Conservation (phyloP, 1,140 invertebrate species). For the Dreissena rostriformis region DNA sequence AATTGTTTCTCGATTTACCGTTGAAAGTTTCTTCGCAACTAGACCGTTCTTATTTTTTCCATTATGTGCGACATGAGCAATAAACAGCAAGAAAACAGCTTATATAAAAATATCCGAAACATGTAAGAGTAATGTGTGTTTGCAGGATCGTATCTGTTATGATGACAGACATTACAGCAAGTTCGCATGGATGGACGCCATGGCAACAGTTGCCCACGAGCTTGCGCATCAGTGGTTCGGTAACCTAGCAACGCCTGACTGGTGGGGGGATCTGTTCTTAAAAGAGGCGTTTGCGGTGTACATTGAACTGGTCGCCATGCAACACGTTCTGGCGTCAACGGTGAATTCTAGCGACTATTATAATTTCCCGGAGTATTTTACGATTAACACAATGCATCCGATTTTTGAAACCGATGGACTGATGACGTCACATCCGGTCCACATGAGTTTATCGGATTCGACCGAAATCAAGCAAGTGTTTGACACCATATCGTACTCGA, state of each 20-base stretch:
- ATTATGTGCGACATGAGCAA: too few relatives aligned
- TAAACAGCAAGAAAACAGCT: too few relatives aligned
- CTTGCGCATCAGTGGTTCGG: slow-evolving; percentile 89
- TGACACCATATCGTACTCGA: slow-evolving; percentile 95
- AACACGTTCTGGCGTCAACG: slow-evolving; percentile 90
- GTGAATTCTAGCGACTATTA: too few relatives aligned
- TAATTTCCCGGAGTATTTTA: slow-evolving; percentile 77
- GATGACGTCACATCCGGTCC: slow-evolving; percentile 92
- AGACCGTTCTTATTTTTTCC: too few relatives aligned
- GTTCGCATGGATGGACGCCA: background rate
- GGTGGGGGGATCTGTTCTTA: slow-evolving; percentile 93
- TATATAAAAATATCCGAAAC: too few relatives aligned
- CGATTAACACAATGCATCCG: slow-evolving; percentile 45
- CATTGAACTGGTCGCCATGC: slow-evolving; percentile 85
- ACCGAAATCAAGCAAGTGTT: slow-evolving; percentile 95
- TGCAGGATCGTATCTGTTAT: slow-evolving; percentile 15
- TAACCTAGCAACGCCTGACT: slow-evolving; percentile 93
- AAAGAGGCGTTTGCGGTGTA: slow-evolving; percentile 94
- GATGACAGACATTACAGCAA: slow-evolving; percentile 16
- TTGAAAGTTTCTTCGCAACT: too few relatives aligned
- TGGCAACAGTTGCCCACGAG: slow-evolving; percentile 77
- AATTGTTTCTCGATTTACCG: too few relatives aligned
- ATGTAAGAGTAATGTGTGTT: too few relatives aligned
- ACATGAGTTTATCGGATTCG: slow-evolving; percentile 84
- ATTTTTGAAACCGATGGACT: slow-evolving; percentile 60